Evolutionary conservation across 2,888 invertebrate species (phyloP), one percentile per base, ranked within the genome.

Genomic region (Phania funesta): DNA sequence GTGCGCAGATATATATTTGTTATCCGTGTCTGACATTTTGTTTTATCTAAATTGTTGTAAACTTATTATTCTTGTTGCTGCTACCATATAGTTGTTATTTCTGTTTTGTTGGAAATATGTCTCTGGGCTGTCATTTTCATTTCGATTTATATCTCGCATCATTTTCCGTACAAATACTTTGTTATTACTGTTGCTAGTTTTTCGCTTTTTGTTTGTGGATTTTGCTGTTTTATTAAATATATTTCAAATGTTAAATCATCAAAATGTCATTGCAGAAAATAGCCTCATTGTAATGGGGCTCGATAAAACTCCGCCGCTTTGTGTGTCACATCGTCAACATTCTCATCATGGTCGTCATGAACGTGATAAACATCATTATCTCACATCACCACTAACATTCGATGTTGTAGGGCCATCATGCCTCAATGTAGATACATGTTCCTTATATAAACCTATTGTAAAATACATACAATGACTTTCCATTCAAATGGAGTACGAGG

Each of bases 51-150:
- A 73, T 54, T 70, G 70, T 58, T 71, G 73, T 79, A 58, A 38
- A 62, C 35, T 68, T 68, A 64, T 71, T 79, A 16, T 44, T 62
- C 60, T 50, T 64, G 13, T 56, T 68, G 62, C 48, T 44, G 50
- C 74, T 80, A 60, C 24, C 77, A 76, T 62, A 70, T 73, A 81
- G 83, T 84, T 80, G 76, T 81, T 77, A 73, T 32, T 46, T 65
- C 38, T 56, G 58, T 73, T 48, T 82, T 84, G 77, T 73, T 84
- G 68, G 84, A 86, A 89, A 89, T 90, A 89, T 90, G 89, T 89
- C 90, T 90, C 89, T 89, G 86, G 90, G 90, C 89, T 90, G 89
- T 90, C 89, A 89, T 89, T 89, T 89, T 87, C 88, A 89, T 90
- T 87, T 89, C 88, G 89, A 89, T 88, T 88, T 87, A 86, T 87